Evolutionary conservation across 2,888 invertebrate species (phyloP), one percentile per base, ranked within the genome.

Genomic region (Callinectes sapidus): DNA sequence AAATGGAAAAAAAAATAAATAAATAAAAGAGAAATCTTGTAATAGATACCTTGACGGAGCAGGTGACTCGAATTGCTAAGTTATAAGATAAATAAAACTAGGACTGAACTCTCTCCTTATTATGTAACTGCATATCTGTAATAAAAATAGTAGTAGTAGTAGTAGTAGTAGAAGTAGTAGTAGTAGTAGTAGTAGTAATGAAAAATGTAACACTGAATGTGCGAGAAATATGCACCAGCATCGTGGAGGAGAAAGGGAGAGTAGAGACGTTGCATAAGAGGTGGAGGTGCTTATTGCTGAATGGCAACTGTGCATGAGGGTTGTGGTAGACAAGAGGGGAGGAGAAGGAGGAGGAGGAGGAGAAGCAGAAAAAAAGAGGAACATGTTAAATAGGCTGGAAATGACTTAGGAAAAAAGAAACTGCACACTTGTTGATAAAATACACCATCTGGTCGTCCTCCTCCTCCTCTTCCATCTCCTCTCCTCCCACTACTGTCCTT

Each of bases 301-400:
- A 61, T 28, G 71, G 71, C n/a, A 13, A n/a, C 71, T n/a, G 71
- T 71, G 71, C 28, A n/a, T 71, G 28, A 23, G 28, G n/a, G 66
- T 71, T 71, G n/a, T 71, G n/a, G 66, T 71, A n/a, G 66, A 71
- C 66, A 71, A n/a, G n/a, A n/a, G n/a, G n/a, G 71, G 71, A 71
- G 28, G 23, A 61, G 61, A 18, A 61, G 61, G 61, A 61, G 61
- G 61, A 61, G 61, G 61, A 61, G 61, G 61, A 61, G 61, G 61
- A 61, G n/a, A n/a, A n/a, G n/a, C n/a, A n/a, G n/a, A n/a, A 18
- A 18, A 55, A 18, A 16, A 55, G 55, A 16, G n/a, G 66, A 5
- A 28, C n/a, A 71, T 10, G 6, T 71, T 71, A 71, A 71, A 28
- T 28, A 71, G 28, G 71, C 10, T 71, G 28, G 28, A 28, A 13